These are phyloP conservation scores for Lasioglossum marginatum DNA, from an alignment of 2,888 invertebrate species.

Conservation along the genomic window DNA sequence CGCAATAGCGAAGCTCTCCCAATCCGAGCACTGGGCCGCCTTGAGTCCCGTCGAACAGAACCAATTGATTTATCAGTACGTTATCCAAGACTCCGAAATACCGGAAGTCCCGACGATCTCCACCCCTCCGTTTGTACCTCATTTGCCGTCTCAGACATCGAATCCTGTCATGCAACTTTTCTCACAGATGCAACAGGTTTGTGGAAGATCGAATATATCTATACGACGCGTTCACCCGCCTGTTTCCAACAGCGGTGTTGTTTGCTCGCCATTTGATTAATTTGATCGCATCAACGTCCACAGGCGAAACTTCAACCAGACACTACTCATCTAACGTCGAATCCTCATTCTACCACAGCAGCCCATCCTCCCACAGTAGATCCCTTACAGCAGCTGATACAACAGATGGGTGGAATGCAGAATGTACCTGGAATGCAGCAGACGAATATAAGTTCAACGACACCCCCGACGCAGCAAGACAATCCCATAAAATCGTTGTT, in stretches of 20 bases:
- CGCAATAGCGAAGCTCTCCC: constrained; percentile 83
- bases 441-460: constrained; percentile 72
- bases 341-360: constrained; percentile 74
- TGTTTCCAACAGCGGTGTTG: background rate
- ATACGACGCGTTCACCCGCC: background rate
- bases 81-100: constrained; percentile 84
- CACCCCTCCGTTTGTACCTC: constrained; percentile 81
- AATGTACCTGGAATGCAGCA: constrained; percentile 81
- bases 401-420: constrained; percentile 86
- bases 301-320: constrained; percentile 79
- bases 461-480: constrained; percentile 79
- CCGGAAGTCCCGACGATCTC: constrained; percentile 77
- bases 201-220: background rate
- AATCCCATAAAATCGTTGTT: constrained; percentile 86
- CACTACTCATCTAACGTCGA: constrained; percentile 74
- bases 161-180: constrained; percentile 87
- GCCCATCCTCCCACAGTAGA: constrained; percentile 82
- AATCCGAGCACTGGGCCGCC: constrained; percentile 85
- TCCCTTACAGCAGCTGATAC: constrained; percentile 85
- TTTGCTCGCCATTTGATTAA: background rate
- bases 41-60: constrained; percentile 85
- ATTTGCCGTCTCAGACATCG: constrained; percentile 81
- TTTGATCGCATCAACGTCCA: background rate
- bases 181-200: constrained; percentile 86
- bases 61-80: constrained; percentile 85